Evolutionary conservation across 1,140 invertebrate species (phyloP), one percentile per base, ranked within the genome.

Genomic region (Drosophila tani): DNA sequence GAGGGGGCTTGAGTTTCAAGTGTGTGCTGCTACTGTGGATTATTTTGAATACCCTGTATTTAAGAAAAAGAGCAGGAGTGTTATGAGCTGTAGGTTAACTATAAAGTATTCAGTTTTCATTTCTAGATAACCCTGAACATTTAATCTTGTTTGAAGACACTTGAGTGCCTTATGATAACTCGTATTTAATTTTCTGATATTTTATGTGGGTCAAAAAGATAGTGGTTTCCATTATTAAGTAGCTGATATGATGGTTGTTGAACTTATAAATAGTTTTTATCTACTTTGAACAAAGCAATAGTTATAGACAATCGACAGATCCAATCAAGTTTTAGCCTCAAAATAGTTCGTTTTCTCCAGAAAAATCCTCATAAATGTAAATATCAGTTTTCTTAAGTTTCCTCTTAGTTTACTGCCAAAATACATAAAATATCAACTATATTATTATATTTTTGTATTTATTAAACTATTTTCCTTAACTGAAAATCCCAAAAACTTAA

Each of bases 21-120:
- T 35, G 29, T 47, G n/a, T 47, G n/a, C 9, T 9, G 58, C 62
- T 68, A 68, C 57, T 64, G 45, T 43, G 15, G 35, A 57, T 64
- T 62, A 57, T 43, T 58, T n/a, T 2, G 24, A 12, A 40, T 68
- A 40, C 65, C 43, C 65, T 32, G 65, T 43, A 32, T 7, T 64
- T 27, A n/a, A 2, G 14, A n/a, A 8, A 21, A n/a, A 21, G 15
- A 24, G 11, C 1, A 9, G 11, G 38, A 32, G 57, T 12, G 12
- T 17, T 9, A 11, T 9, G 32, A 27, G 12, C 2, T 6, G 12
- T 7, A 9, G 50, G 49, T 40, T 55, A 63, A 55, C 53, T 40
- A 40, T 4, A 7, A 19, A 11, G 14, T 7, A 11, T 53, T 17
- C 2, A 12, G 49, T 5, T 8, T 12, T 0, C 0, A 15, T 15